Conservation (phyloP, 2,113 vertebrate genomes). For the Psophia crepitans region DNA sequence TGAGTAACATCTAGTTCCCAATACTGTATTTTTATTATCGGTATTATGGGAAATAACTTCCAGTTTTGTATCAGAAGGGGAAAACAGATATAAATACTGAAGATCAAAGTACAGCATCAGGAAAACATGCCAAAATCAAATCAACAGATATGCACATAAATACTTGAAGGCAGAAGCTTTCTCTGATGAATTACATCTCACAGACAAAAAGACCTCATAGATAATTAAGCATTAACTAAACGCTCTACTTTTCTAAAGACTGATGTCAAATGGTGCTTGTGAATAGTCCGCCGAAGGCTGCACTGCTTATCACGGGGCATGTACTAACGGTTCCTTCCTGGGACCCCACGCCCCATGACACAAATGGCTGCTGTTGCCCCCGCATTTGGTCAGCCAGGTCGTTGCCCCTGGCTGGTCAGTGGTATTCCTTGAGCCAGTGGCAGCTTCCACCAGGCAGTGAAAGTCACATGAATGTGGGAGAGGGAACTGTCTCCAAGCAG, state of each 20-base stretch:
- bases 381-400: fast-evolving
- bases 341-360: fast-evolving
- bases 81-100: background rate
- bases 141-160: background rate
- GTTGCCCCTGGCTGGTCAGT: fast-evolving
- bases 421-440: fast-evolving
- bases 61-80: background rate
- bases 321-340: background rate
- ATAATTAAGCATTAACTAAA: background rate
- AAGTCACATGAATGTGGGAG: background rate
- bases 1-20: background rate
- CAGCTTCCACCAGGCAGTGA: fast-evolving
- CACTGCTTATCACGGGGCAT: fast-evolving
- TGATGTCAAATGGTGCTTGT: background rate
- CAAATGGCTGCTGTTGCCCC: background rate
- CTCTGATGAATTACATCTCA: background rate
- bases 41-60: background rate
- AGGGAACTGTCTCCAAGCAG: fast-evolving
- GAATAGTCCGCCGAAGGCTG: background rate
- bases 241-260: background rate
- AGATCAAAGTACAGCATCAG: background rate
- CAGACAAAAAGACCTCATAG: background rate
- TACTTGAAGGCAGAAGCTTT: background rate
- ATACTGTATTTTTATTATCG: background rate
- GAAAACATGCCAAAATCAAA: background rate